Base-by-base conservation (phyloP, 2,797 vertebrate genomes). In the Sebastes minor region DNA sequence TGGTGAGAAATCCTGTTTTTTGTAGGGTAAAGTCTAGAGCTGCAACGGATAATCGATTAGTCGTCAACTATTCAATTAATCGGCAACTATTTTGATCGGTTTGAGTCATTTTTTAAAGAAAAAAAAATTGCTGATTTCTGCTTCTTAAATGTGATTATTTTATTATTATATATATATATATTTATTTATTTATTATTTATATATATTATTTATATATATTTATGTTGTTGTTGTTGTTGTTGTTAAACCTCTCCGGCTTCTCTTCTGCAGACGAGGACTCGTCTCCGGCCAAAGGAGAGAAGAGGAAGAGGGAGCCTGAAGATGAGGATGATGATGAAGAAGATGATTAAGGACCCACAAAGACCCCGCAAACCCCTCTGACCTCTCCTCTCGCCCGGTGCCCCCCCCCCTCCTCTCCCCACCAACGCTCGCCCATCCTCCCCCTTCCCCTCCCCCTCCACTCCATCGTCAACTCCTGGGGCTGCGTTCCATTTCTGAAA, bases 291-390 rank as follows among this genome's bases (percentile, higher is more conserved):
- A 98, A 97, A 93, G 97, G 97, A 80, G 96, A 98, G 90, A 98
- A 98, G 93, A 96, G 97, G 85, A 98, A 98, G 96, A 92, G 97
- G 91, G 97, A 93, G 2, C 83, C 83, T 0, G 93, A 93, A 2
- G 97, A 97, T 0, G 97, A 97, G 7, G 96, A 97, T 6, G 96
- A 97, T 5, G 96, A 96, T 56, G 95, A 95, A 3, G 95, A 96
- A 1, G 95, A 96, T 2, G 92, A 96, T 78, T 95, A 86, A 94
- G 78, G 85, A 88, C 75, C 71, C 32, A 57, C 57, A 16, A 53
- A 78, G 76, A 69, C 85, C 73, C 77, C 60, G 27, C 61, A 68
- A 69, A 68, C 61, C 57, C 76, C 66, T 23, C 53, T 83, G 72
- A 78, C 84, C 85, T 73, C 42, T 46, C 33, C 33, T 35, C 70